phyloP scores from a whole-genome alignment of 1,140 invertebrate species.

The Drosophila erecta region DNA sequence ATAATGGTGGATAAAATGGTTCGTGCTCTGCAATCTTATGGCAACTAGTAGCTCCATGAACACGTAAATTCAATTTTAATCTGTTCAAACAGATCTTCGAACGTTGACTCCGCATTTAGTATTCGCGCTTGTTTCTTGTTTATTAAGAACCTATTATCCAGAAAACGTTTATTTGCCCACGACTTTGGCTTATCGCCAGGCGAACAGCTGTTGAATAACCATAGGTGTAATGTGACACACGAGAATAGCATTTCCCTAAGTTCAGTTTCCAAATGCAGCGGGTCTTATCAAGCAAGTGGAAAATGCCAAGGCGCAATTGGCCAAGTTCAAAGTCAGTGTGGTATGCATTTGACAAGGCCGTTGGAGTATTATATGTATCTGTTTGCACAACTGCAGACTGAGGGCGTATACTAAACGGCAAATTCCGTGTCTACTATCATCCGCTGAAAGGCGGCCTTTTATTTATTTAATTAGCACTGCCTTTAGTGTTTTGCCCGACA shows the following conservation, averaged over 20 bases:
- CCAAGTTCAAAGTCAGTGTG: slow-evolving; percentile 67
- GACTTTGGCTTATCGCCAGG: slow-evolving; percentile 35
- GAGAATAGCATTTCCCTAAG: neutral
- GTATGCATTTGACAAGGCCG: slow-evolving; percentile 35
- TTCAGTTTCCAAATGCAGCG: slow-evolving; percentile 8
- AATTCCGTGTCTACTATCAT: slow-evolving; percentile 32
- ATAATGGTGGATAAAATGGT: neutral
- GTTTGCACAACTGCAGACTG: slow-evolving; percentile 58
- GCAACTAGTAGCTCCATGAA: slow-evolving; percentile 8
- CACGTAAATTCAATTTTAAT: slow-evolving; percentile 29
- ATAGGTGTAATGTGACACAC: slow-evolving; percentile 1
- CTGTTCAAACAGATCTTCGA: slow-evolving; percentile 38
- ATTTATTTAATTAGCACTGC: slow-evolving; percentile 55
- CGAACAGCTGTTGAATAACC: slow-evolving; percentile 37
- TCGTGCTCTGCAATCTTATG: slow-evolving; percentile 12
- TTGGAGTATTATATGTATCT: slow-evolving; percentile 4
- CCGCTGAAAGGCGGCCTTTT: slow-evolving; percentile 33
- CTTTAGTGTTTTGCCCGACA: slow-evolving; percentile 29
- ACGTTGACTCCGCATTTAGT: slow-evolving; percentile 28
- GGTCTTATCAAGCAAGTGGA: slow-evolving; percentile 16
- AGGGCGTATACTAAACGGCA: slow-evolving; percentile 51
- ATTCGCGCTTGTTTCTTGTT: slow-evolving; percentile 35
- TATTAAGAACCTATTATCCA: slow-evolving; percentile 64
- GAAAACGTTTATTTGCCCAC: slow-evolving; percentile 57
- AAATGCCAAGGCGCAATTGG: slow-evolving; percentile 21